phyloP scores from a whole-genome alignment of 2,113 vertebrate species.

The Rhipidura dahli region DNA sequence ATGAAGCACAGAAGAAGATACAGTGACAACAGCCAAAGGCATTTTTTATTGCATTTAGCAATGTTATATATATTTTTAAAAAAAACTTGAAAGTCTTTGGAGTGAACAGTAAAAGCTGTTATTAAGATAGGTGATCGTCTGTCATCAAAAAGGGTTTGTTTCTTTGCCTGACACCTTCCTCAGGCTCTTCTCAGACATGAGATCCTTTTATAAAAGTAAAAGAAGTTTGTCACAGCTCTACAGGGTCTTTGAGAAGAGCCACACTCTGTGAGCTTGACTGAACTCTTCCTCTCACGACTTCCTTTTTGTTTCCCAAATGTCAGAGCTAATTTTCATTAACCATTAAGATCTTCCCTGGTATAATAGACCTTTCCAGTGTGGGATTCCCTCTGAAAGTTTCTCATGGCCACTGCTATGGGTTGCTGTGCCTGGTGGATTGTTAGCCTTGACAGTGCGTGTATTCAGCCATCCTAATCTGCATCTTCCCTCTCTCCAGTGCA shows the following conservation, averaged over 20 bases:
- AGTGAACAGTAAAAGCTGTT: neutral
- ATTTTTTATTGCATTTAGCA: neutral
- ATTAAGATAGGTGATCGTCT: neutral
- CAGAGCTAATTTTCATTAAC: neutral
- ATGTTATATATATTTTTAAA: neutral
- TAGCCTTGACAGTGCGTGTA: neutral
- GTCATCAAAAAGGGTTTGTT: neutral
- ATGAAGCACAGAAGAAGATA: neutral
- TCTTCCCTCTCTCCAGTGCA: neutral
- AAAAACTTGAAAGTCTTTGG: neutral
- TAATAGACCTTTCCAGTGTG: neutral
- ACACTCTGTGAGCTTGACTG: neutral
- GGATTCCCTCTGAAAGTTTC: neutral
- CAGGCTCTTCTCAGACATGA: neutral
- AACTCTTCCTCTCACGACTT: neutral
- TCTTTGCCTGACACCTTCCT: neutral
- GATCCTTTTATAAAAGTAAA: neutral
- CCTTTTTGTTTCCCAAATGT: neutral
- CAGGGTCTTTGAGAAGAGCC: neutral
- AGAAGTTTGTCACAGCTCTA: neutral
- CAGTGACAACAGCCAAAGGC: neutral
- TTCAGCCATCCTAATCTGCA: neutral
- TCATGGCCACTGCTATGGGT: accelerated
- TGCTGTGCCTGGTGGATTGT: neutral
- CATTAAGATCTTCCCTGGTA: neutral